Evolutionary conservation across 2,888 invertebrate species (phyloP).

Genomic region (Zygogramma bicolorata): DNA sequence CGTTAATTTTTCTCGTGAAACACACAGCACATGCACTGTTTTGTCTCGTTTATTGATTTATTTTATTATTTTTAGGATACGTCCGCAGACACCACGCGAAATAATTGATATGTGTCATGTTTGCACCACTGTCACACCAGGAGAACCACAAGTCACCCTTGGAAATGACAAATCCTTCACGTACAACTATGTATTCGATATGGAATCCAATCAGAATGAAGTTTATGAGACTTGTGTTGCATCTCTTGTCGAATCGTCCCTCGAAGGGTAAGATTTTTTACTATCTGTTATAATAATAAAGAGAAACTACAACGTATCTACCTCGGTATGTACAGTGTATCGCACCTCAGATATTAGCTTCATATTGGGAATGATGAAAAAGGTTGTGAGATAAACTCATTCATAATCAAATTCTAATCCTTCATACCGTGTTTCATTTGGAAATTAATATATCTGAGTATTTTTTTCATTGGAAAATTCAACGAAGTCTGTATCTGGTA

Average conservation of each 20-base stretch:
- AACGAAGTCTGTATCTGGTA: too few species aligned
- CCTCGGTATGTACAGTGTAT: too few species aligned
- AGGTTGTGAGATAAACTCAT: too few species aligned
- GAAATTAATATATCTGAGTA: too few species aligned
- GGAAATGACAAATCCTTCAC: constrained; percentile 96
- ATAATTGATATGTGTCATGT: constrained; percentile 94
- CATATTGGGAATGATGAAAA: too few species aligned
- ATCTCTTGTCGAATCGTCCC: constrained; percentile 89
- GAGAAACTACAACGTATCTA: too few species aligned
- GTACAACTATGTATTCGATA: constrained; percentile 96
- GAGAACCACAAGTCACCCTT: constrained; percentile 91
- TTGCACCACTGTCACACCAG: constrained; percentile 90
- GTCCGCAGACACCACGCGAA: constrained; percentile 93
- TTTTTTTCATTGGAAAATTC: too few species aligned
- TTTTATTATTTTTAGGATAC: constrained; percentile 77
- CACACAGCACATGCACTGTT: constrained; percentile 16
- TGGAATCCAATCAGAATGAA: constrained; percentile 76
- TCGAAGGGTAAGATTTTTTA: constrained; percentile 79
- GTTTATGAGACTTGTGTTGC: constrained; percentile 89
- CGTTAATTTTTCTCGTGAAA: constrained; percentile 1
- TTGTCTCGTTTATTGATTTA: neutral
- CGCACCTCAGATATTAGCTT: too few species aligned
- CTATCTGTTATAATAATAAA: too few species aligned
- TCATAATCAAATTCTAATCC: too few species aligned
- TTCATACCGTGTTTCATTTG: too few species aligned